Percentiles rank a stretch among this genome's conserved stretches.
Evolutionary conservation across 1,140 invertebrate genomes (phyloP).

Genomic region (Xylocopa sonorina): DNA sequence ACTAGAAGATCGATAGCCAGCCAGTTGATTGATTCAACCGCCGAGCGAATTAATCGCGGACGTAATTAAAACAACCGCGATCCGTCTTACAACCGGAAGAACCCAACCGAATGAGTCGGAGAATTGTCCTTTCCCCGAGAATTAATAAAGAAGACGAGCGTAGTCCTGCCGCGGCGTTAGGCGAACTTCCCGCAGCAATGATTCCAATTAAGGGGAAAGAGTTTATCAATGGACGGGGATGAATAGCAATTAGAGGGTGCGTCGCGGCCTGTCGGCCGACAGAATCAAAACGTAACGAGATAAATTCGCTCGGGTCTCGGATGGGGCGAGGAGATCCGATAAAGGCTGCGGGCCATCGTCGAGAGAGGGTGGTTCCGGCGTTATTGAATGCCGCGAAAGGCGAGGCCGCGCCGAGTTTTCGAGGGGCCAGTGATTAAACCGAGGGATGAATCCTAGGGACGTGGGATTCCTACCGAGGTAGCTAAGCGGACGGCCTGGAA

Average conservation of each 20-base stretch:
- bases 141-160: conserved; percentile 35
- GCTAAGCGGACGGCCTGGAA: conserved; percentile 43
- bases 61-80: not conserved
- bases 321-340: conserved; percentile 38
- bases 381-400: conserved; percentile 79
- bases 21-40: no score
- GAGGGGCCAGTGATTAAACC: conserved; percentile 77
- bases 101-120: no score
- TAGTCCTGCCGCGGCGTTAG: not conserved
- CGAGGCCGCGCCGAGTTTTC: conserved; percentile 71
- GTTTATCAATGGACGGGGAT: conserved; percentile 59
- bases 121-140: not conserved
- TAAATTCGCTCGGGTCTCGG: conserved; percentile 65
- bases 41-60: no score
- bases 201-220: conserved; percentile 58
- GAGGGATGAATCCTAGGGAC: conserved; percentile 70
- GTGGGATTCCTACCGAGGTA: conserved; percentile 55
- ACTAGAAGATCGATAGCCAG: no score
- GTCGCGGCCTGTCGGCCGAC: conserved; percentile 45
- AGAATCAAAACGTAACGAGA: conserved; percentile 76
- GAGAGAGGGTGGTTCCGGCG: conserved; percentile 56
- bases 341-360: conserved; percentile 52
- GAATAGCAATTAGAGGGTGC: conserved; percentile 61
- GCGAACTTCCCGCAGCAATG: conserved; percentile 45
- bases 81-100: not conserved